Conservation (phyloP, 2,888 invertebrate species). For the Acronicta psi region DNA sequence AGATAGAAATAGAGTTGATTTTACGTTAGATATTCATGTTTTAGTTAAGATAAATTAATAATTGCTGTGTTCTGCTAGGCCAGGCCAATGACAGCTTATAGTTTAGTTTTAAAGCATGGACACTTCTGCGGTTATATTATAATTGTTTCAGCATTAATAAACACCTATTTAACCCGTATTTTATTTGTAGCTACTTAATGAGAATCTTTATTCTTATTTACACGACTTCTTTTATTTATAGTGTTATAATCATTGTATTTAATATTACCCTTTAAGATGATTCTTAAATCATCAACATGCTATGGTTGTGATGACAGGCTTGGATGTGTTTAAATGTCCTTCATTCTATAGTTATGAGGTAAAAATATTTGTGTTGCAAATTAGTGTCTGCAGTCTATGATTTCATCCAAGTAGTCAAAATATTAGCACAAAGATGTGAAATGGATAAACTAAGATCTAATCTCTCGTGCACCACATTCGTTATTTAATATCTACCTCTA, state of each 20-base stretch:
- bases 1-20: conserved; percentile 6
- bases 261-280: conserved; percentile 17
- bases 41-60: neutral
- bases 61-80: conserved; percentile 41
- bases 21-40: neutral
- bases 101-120: conserved; percentile 76
- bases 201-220: conserved; percentile 60
- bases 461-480: conserved; percentile 63
- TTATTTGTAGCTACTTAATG: conserved; percentile 12
- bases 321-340: conserved; percentile 30
- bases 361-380: conserved; percentile 33
- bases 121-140: conserved; percentile 53
- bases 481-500: conserved; percentile 55
- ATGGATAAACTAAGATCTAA: conserved; percentile 54
- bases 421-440: conserved; percentile 62
- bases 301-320: conserved; percentile 34
- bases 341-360: conserved; percentile 34
- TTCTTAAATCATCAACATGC: conserved; percentile 48
- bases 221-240: conserved; percentile 32
- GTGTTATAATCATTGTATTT: neutral
- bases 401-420: conserved; percentile 47
- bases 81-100: conserved; percentile 55
- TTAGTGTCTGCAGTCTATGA: conserved; percentile 38
- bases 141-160: conserved; percentile 72
- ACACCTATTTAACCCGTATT: conserved; percentile 64